Base-by-base conservation (phyloP, 2,113 vertebrate genomes). In the Pseudopipra pipra region DNA sequence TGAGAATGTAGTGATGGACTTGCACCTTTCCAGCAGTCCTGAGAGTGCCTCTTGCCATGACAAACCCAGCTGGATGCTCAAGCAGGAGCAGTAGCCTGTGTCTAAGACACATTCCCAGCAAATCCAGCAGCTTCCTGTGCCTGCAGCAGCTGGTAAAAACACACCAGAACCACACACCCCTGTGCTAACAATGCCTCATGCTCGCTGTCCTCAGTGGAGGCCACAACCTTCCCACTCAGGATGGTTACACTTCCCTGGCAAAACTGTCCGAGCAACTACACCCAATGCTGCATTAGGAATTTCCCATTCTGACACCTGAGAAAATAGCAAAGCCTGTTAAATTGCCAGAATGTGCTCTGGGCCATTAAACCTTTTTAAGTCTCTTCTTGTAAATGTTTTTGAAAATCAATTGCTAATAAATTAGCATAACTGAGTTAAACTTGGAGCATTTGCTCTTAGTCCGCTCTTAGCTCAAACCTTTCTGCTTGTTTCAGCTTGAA, bases 151-250 rank as follows among this genome's bases (percentile, higher is more conserved):
- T 54, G 63, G 23, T 43, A 24, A 20, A 67, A 82, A 13, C 51
- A 43, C 14, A 41, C 30, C 51, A 46, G 61, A 66, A 27, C 17
- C 46, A 22, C 3, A 0, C 8, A 23, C 2, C 39, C 11, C 44
- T 30, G 35, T 30, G 39, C 78, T 54, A 54, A 47, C 11, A 39
- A 5, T 20, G 13, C 46, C 67, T 2, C 2, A 3, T 0, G 1
- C 43, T 55, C 3, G 2, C 49, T 12, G 11, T 21, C 49, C 71
- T 59, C 4, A 0, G 12, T 5, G 35, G 41, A 39, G 15, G 66
- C 24, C 44, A 22, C 6, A 63, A 31, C 31, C 52, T 47, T 58
- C 37, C 11, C 27, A 2, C n/a, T 24, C 13, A 15, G 43, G 30
- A 30, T 14, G 30, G 67, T 31, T 28, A 35, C 5, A 77, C 19